phyloP scores from a whole-genome alignment of 2,888 invertebrate genomes.

The Papilio demoleus region DNA sequence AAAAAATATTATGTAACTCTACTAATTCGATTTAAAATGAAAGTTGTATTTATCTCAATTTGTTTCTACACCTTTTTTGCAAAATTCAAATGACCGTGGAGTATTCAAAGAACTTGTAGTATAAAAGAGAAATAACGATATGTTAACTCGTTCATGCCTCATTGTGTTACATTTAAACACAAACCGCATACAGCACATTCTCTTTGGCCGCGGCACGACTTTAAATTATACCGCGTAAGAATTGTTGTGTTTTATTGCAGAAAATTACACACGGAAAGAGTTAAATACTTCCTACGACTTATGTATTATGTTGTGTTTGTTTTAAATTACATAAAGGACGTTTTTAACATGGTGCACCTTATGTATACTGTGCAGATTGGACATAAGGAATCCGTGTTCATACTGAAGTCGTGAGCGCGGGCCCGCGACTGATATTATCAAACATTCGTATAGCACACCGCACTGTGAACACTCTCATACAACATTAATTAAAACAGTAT shows the following conservation, averaged over 20 bases:
- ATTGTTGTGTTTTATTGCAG: not conserved
- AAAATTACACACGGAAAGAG: constrained; percentile 8
- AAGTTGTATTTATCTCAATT: not conserved
- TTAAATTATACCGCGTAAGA: constrained; percentile 17
- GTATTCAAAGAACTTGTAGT: not conserved
- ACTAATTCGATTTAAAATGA: not conserved
- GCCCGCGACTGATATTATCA: no score
- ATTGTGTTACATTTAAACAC: constrained; percentile 26
- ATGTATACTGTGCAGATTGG: no score
- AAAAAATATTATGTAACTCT: no score
- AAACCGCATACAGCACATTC: constrained; percentile 19
- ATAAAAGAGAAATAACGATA: constrained; percentile 7
- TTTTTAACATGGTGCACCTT: not conserved
- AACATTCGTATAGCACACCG: no score
- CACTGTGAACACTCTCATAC: no score
- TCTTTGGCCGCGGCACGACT: constrained; percentile 6
- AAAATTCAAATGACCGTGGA: not conserved
- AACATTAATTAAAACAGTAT: no score
- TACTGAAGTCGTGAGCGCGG: no score
- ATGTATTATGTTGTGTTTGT: not conserved
- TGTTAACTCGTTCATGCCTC: constrained; percentile 19
- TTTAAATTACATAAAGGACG: not conserved
- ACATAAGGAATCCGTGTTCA: no score
- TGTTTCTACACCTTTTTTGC: not conserved
- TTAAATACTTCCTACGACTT: not conserved